Conservation (phyloP, 1,140 invertebrate genomes). For the Eubasilissa regina region DNA sequence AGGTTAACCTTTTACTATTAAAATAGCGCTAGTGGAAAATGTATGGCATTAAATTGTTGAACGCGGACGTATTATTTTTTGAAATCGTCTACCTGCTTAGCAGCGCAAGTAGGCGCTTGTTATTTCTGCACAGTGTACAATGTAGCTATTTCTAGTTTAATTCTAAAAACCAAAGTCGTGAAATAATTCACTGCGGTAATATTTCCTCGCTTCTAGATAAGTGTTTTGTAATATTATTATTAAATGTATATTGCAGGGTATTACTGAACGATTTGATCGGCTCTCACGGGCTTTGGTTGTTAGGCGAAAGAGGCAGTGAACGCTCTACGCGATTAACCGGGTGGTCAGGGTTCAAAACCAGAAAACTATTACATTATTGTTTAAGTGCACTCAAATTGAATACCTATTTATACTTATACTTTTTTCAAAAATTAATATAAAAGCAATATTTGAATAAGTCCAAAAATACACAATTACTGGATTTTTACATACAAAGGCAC, state of each 20-base stretch:
- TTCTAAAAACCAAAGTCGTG: slow-evolving; percentile 29
- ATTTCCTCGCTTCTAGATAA: slow-evolving; percentile 31
- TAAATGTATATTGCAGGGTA: slow-evolving; percentile 35
- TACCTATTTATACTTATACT: not conserved
- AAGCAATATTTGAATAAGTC: too few relatives aligned
- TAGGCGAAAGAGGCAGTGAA: too few relatives aligned
- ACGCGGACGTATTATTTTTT: too few relatives aligned
- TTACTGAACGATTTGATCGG: slow-evolving; percentile 35
- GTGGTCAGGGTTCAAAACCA: not conserved
- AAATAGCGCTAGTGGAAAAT: too few relatives aligned
- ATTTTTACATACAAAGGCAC: too few relatives aligned
- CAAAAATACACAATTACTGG: too few relatives aligned
- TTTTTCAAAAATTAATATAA: too few relatives aligned
- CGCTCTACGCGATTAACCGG: not conserved
- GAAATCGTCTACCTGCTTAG: too few relatives aligned
- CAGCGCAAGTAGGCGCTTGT: too few relatives aligned
- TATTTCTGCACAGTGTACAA: not conserved
- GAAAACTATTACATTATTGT: not conserved
- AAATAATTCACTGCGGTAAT: slow-evolving; percentile 18
- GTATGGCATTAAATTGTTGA: too few relatives aligned
- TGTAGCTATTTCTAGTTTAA: not conserved
- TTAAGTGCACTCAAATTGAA: not conserved
- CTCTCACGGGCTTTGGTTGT: slow-evolving; percentile 32
- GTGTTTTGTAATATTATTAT: slow-evolving; percentile 36
- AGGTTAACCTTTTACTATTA: too few relatives aligned